Evolutionary conservation across 2,113 vertebrate species (phyloP).

Genomic region (Archilochus colubris): DNA sequence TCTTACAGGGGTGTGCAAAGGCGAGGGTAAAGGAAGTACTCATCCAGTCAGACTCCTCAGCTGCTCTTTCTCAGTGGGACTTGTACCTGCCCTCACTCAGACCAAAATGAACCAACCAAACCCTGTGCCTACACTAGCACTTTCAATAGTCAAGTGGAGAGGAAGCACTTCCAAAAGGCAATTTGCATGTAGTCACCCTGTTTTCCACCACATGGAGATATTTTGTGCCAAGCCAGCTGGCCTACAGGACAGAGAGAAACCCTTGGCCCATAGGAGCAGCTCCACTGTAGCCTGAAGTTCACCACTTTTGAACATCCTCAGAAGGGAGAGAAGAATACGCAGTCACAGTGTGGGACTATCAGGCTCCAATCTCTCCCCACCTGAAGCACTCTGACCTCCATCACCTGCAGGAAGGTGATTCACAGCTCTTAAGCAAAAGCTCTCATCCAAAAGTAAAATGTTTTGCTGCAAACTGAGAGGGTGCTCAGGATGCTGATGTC

Average conservation of each 20-base stretch:
- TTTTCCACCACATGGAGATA: not conserved
- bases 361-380: not conserved
- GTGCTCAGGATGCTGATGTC: not conserved
- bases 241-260: not conserved
- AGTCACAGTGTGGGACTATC: not conserved
- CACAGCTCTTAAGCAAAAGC: not conserved
- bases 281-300: not conserved
- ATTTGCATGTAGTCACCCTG: not conserved
- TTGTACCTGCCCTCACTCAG: not conserved
- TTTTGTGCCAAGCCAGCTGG: not conserved
- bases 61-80: not conserved
- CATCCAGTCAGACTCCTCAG: not conserved
- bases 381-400: not conserved
- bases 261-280: not conserved
- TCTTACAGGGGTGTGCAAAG: not conserved
- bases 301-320: not conserved
- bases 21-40: not conserved
- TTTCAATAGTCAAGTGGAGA: not conserved
- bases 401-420: not conserved
- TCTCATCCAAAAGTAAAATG: not conserved
- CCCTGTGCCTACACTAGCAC: no score
- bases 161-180: not conserved
- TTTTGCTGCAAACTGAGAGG: not conserved
- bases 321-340: rapidly evolving
- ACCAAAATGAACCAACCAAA: not conserved